These are phyloP conservation scores for Aphrophora alni DNA, from an alignment of 2,888 invertebrate genomes.

Conservation along the genomic window DNA sequence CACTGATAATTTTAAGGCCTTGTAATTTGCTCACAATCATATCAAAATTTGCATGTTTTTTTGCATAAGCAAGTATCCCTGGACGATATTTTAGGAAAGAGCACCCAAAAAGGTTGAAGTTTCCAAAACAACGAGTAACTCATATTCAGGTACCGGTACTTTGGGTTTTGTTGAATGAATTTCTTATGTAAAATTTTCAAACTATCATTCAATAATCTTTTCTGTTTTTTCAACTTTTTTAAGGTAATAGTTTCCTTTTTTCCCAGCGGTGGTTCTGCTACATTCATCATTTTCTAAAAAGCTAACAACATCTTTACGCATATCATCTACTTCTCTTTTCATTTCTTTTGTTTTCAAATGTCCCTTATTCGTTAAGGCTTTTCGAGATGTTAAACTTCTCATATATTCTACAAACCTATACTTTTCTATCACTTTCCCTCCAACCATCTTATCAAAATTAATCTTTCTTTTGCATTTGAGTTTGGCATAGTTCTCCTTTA, in stretches of 20 bases:
- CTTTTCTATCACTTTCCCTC: slow-evolving; percentile 12
- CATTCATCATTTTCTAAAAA: slow-evolving; percentile 11
- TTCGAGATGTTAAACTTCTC: background rate
- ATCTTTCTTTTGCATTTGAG: background rate
- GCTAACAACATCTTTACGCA: background rate
- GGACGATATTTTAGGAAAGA: background rate
- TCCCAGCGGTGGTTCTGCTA: background rate
- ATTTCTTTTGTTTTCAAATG: background rate
- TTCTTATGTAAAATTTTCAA: slow-evolving; percentile 1
- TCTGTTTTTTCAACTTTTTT: background rate
- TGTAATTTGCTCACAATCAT: background rate
- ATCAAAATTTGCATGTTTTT: slow-evolving; percentile 7
- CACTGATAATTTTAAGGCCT: background rate
- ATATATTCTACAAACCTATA: slow-evolving; percentile 7
- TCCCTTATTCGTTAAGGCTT: background rate
- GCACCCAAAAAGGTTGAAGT: background rate
- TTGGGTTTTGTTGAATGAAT: background rate
- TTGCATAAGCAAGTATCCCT: slow-evolving; percentile 4
- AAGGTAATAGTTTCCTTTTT: slow-evolving; percentile 12
- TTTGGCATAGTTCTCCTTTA: background rate
- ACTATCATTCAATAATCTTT: background rate
- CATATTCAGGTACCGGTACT: background rate
- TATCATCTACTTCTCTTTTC: background rate
- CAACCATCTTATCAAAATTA: background rate
- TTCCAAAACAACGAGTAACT: slow-evolving; percentile 10